phyloP scores from a whole-genome alignment of 2,888 invertebrate genomes.

The Polydrusus cervinus region DNA sequence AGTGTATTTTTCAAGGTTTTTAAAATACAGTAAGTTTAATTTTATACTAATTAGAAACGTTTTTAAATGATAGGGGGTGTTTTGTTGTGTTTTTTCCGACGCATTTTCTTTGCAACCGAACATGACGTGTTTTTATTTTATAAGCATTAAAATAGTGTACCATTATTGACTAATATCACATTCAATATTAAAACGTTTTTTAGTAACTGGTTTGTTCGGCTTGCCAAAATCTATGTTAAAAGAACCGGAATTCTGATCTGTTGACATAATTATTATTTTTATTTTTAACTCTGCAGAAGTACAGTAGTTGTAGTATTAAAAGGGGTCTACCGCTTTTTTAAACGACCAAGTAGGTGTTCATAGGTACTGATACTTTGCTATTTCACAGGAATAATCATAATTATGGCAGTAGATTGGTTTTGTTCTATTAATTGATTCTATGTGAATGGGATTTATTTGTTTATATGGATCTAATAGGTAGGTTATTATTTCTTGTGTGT shows the following conservation, averaged over 20 bases:
- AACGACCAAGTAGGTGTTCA: no score
- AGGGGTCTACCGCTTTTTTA: background rate
- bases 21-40: slow-evolving; percentile 7
- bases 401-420: no score
- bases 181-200: background rate
- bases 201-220: background rate
- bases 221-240: background rate
- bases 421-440: no score
- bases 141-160: background rate
- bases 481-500: no score
- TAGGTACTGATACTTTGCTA: no score
- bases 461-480: no score
- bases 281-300: background rate
- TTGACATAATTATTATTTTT: slow-evolving; percentile 3
- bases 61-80: background rate
- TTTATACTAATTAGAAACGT: background rate
- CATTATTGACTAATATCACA: slow-evolving; percentile 5
- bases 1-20: slow-evolving; percentile 1
- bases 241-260: background rate
- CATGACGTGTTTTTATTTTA: slow-evolving; percentile 9
- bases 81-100: background rate
- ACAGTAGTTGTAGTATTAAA: background rate
- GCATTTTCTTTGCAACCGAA: background rate
- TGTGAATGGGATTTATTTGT: no score
- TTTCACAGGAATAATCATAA: no score